Conservation (phyloP, 2,888 invertebrate species). For the Geophilus truncorum region DNA sequence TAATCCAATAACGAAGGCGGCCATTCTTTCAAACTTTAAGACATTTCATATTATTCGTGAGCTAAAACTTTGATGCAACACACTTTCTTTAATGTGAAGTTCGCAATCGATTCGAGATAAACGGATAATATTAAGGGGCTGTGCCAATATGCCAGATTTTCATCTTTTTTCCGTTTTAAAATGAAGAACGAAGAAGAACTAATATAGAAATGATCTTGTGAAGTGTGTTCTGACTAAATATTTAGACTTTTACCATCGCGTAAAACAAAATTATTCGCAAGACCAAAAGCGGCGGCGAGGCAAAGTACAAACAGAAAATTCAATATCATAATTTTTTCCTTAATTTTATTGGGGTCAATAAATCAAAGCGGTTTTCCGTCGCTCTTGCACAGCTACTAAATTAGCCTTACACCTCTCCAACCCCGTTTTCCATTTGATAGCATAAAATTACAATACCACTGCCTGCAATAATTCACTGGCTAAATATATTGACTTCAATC, state of each 20-base stretch:
- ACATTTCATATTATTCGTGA: neutral
- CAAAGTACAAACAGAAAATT: too few relatives aligned
- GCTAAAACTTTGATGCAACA: neutral
- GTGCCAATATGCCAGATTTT: neutral
- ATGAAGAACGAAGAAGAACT: too few relatives aligned
- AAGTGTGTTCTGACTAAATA: too few relatives aligned
- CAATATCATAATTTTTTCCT: neutral
- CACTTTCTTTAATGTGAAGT: neutral
- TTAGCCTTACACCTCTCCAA: neutral
- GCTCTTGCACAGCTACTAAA: neutral
- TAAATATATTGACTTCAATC: neutral
- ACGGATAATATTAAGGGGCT: neutral
- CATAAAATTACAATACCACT: slow-evolving; percentile 13
- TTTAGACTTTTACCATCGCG: too few relatives aligned
- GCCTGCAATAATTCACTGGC: neutral
- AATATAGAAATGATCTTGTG: too few relatives aligned
- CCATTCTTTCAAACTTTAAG: neutral
- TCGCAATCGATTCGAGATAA: neutral
- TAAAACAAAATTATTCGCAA: too few relatives aligned
- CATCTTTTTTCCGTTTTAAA: neutral
- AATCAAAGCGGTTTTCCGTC: neutral
- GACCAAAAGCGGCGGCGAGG: too few relatives aligned
- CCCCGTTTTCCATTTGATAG: neutral
- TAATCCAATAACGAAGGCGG: neutral
- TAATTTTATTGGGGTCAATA: neutral